A percentile compares a stretch with the other conserved stretches of the same genome.
Conservation (phyloP, 2,113 vertebrate genomes). For the Beaufortia kweichowensis region DNA sequence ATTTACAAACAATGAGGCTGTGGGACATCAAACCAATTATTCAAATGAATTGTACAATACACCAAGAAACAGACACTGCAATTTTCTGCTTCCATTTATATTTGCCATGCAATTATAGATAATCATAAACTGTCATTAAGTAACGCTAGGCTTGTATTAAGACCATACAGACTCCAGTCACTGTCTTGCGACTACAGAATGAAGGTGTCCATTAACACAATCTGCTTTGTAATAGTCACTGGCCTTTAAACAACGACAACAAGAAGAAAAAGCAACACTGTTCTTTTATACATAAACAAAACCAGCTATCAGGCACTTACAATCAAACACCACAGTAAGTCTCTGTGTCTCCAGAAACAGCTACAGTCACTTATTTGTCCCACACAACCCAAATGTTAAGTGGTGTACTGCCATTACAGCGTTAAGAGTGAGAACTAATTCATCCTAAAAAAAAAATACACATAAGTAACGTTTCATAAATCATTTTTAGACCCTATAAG, state of each 20-base stretch:
- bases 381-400: constrained; percentile 43
- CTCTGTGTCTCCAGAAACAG: constrained; percentile 51
- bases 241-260: constrained; percentile 27
- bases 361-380: constrained; percentile 57
- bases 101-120: constrained; percentile 37
- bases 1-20: constrained; percentile 25
- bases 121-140: constrained; percentile 41
- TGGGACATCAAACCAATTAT: constrained; percentile 24
- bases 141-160: constrained; percentile 37
- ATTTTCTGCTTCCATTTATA: constrained; percentile 37
- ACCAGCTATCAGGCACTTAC: constrained; percentile 55
- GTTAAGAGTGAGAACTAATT: constrained; percentile 54
- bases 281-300: constrained; percentile 55
- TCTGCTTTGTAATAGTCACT: constrained; percentile 1
- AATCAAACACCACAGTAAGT: constrained; percentile 48
- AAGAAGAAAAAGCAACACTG: constrained; percentile 38
- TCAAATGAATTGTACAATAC: constrained; percentile 30
- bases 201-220: constrained; percentile 17
- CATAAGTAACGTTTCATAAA: constrained; percentile 51
- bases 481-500: constrained; percentile 51
- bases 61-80: constrained; percentile 19
- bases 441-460: constrained; percentile 41
- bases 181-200: constrained; percentile 29
- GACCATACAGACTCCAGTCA: constrained; percentile 28
- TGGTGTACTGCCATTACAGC: constrained; percentile 33